Evolutionary conservation across 2,797 vertebrate genomes (phyloP).

Genomic region (Delichon dasypus): DNA sequence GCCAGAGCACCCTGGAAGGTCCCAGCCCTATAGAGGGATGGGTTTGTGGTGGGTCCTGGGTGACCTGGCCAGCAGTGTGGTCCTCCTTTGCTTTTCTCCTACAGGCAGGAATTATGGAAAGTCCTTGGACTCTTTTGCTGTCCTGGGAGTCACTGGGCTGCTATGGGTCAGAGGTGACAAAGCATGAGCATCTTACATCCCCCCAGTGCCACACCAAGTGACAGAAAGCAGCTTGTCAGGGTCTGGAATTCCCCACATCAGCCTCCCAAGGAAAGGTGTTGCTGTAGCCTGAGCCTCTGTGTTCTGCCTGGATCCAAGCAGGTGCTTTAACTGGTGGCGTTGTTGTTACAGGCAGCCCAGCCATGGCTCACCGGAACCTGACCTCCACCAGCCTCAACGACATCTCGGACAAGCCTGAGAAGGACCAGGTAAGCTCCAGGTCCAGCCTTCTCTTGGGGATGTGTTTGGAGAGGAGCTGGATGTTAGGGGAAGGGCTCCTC

Average conservation of each 20-base stretch:
- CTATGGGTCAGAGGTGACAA: background rate
- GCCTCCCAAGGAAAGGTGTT: background rate
- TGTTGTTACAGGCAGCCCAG: conserved; percentile 87
- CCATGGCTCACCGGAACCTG: conserved; percentile 88
- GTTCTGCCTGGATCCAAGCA: background rate
- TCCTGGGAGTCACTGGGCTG: background rate
- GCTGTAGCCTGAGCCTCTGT: conserved; percentile 36
- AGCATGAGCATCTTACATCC: background rate
- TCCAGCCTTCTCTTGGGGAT: background rate
- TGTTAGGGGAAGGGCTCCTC: background rate
- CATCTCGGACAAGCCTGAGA: conserved; percentile 97
- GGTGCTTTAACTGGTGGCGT: conserved; percentile 12
- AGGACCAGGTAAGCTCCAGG: conserved; percentile 88
- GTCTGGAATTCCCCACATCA: background rate
- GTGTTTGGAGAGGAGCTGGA: background rate
- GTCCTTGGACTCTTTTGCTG: background rate
- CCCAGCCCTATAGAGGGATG: background rate
- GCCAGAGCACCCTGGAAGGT: background rate
- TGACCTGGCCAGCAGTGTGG: background rate
- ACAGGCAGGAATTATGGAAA: background rate
- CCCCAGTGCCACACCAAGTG: background rate
- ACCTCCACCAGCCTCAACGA: conserved; percentile 92
- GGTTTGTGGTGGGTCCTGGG: background rate
- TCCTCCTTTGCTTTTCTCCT: background rate
- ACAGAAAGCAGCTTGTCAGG: background rate